phyloP scores from a whole-genome alignment of 2,888 invertebrate species.

The Hermodice carunculata region DNA sequence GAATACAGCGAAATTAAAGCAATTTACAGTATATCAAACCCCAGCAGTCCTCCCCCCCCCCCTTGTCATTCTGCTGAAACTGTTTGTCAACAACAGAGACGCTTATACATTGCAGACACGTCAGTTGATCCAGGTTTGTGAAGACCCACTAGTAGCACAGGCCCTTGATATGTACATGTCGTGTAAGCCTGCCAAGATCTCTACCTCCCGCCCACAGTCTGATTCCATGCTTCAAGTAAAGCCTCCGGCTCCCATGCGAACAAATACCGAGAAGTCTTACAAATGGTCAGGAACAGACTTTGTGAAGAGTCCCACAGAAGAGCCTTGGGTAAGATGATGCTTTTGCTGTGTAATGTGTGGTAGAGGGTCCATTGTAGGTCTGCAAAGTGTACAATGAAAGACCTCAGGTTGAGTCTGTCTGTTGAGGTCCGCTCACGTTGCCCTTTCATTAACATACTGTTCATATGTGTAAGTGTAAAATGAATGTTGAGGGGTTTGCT shows the following conservation, averaged over 20 bases:
- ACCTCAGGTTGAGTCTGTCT: no score
- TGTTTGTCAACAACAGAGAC: slow-evolving; percentile 13
- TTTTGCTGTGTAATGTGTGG: no score
- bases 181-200: neutral
- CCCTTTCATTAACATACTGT: no score
- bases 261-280: slow-evolving; percentile 47
- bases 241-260: neutral
- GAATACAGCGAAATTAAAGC: no score
- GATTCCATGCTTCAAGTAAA: neutral
- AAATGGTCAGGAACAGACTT: slow-evolving; percentile 64
- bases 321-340: slow-evolving; percentile 77
- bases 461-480: no score
- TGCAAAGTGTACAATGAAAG: no score
- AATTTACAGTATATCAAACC: no score
- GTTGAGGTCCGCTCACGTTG: no score
- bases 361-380: no score
- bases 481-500: no score
- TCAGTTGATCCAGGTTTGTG: slow-evolving; percentile 86
- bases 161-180: slow-evolving; percentile 72
- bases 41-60: no score
- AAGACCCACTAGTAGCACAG: slow-evolving; percentile 87
- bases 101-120: slow-evolving; percentile 77
- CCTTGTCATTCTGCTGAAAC: no score
- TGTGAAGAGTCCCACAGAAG: slow-evolving; percentile 69
- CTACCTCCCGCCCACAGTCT: slow-evolving; percentile 8